Evolutionary conservation across 1,140 invertebrate genomes (phyloP).

Genomic region (Drosophila pseudoobscura): DNA sequence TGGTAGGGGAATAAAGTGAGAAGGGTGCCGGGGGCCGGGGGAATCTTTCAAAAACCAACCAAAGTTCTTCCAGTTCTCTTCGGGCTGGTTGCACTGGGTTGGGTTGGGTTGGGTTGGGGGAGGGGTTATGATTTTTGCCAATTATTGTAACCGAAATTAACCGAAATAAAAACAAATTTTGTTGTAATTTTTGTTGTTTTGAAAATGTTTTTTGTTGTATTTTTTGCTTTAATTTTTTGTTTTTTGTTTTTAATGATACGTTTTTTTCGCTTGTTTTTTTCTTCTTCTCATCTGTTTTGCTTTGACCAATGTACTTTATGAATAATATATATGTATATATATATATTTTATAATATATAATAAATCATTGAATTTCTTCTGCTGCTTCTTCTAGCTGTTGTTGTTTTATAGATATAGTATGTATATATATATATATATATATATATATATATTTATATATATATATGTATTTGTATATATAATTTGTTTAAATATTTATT

Average conservation of each 20-base stretch:
- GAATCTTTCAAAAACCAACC: conserved; percentile 4
- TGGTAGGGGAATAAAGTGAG: neutral
- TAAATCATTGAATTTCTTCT: conserved; percentile 30
- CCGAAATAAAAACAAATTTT: conserved; percentile 74
- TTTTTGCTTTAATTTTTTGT: conserved; percentile 45
- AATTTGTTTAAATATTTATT: conserved; percentile 62
- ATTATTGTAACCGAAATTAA: conserved; percentile 57
- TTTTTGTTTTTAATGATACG: conserved; percentile 63
- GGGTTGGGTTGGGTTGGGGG: too few relatives aligned
- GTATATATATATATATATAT: conserved; percentile 34
- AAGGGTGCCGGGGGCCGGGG: too few relatives aligned
- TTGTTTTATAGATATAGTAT: neutral
- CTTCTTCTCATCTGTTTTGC: conserved; percentile 18
- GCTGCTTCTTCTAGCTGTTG: neutral
- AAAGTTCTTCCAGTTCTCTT: conserved; percentile 20
- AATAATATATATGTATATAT: conserved; percentile 28
- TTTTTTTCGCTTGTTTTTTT: conserved; percentile 41
- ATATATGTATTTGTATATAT: conserved; percentile 29
- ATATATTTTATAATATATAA: conserved; percentile 15
- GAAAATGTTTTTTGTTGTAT: conserved; percentile 63
- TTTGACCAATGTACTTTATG: conserved; percentile 53
- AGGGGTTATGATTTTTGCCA: conserved; percentile 40
- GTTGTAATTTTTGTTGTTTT: conserved; percentile 60
- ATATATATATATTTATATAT: conserved; percentile 31
- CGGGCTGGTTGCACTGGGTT: neutral